Evolutionary conservation across 2,888 invertebrate genomes (phyloP).

Genomic region (Andrena praecox): DNA sequence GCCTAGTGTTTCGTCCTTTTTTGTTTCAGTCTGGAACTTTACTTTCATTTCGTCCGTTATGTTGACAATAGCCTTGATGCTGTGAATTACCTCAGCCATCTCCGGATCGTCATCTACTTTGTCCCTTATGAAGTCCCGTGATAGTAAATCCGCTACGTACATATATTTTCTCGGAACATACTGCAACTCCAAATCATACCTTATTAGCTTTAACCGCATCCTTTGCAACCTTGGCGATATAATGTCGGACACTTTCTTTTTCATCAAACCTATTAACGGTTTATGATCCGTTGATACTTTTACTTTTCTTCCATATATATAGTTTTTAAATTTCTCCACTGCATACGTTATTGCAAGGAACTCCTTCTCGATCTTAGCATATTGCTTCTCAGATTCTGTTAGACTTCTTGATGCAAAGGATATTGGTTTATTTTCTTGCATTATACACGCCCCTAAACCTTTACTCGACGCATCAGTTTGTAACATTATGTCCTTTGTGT

Average conservation of each 20-base stretch:
- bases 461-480: background rate
- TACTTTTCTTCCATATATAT: background rate
- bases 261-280: background rate
- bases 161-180: background rate
- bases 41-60: background rate
- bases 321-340: slow-evolving; percentile 1
- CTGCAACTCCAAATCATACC: background rate
- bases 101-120: background rate
- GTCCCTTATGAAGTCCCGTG: background rate
- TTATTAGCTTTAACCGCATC: background rate
- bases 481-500: background rate
- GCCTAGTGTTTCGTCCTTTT: background rate
- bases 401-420: background rate
- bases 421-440: background rate
- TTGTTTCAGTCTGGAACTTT: background rate
- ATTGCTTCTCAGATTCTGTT: background rate
- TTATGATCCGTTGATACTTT: slow-evolving; percentile 2
- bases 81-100: background rate
- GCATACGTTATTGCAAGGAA: background rate
- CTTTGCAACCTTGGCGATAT: background rate
- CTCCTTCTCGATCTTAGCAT: background rate
- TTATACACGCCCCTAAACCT: background rate
- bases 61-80: background rate
- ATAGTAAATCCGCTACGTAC: background rate
- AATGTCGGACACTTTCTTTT: background rate